Percentiles rank a stretch among this genome's conserved stretches.
phyloP scores from a whole-genome alignment of 2,888 invertebrate genomes.

The Epistrophe eligans region DNA sequence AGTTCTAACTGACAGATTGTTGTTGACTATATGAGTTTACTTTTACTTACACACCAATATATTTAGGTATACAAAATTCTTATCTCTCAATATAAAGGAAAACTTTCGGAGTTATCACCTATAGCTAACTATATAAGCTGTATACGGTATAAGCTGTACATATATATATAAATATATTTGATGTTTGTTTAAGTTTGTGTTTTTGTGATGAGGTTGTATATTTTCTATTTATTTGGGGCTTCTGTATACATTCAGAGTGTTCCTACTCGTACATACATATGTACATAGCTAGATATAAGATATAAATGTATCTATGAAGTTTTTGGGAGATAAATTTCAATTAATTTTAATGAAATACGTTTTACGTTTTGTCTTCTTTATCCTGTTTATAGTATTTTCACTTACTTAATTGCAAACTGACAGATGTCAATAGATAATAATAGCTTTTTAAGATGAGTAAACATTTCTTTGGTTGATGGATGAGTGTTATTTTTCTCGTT shows the following conservation, averaged over 20 bases:
- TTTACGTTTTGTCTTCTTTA: conserved; percentile 38
- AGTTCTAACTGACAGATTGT: conserved; percentile 74
- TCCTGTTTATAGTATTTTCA: conserved; percentile 59
- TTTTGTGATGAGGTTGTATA: conserved; percentile 29
- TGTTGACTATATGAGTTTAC: conserved; percentile 63
- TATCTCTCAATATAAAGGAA: conserved; percentile 33
- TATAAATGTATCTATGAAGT: conserved; percentile 5
- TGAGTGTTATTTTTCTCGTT: neutral
- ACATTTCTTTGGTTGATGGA: conserved; percentile 22
- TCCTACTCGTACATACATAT: neutral
- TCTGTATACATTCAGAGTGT: conserved; percentile 4
- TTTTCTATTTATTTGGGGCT: conserved; percentile 47
- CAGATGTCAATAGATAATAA: conserved; percentile 75
- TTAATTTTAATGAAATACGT: conserved; percentile 74
- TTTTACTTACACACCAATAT: neutral
- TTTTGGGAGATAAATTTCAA: conserved; percentile 74
- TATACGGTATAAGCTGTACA: neutral
- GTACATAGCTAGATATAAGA: neutral
- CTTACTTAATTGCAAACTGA: conserved; percentile 75
- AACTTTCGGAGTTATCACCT: conserved; percentile 49
- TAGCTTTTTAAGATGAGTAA: conserved; percentile 59
- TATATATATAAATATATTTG: conserved; percentile 36
- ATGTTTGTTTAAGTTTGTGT: conserved; percentile 73
- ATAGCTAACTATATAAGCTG: neutral
- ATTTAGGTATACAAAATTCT: conserved; percentile 10